Evolutionary conservation across 2,888 invertebrate species (phyloP), one percentile per base, ranked within the genome.

Genomic region (Boloria selene): DNA sequence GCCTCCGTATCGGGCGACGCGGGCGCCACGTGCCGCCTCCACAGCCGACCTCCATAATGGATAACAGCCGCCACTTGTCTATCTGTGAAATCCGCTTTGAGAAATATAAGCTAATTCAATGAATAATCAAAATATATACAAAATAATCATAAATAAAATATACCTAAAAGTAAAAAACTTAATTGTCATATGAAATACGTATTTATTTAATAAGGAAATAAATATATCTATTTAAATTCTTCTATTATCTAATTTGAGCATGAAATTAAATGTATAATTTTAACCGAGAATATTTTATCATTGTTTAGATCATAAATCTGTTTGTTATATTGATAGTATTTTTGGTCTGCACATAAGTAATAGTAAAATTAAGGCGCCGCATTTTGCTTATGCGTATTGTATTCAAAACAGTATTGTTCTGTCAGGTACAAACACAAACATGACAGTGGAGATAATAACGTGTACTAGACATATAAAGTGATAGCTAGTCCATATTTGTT

Each of bases 321-420:
- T 65, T 59, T 45, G 17, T 68, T 61, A 62, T 53, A 45, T 38
- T 53, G 56, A 50, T 56, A 42, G 49, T 67, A 65, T 53, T 63
- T 67, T 65, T 65, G 52, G 55, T 54, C 66, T 61, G 18, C 47
- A 51, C 26, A 61, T 53, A n/a, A n/a, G n/a, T n/a, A 65, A 61
- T 60, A 58, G 44, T 61, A 60, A 61, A 62, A 68, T 64, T 64
- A 61, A 50, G 70, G 61, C 69, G 58, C 65, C 58, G 53, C 64
- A 59, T 70, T 66, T 64, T 64, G 65, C 64, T 70, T 67, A 65
- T 68, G 63, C 61, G 56, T 65, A 70, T 72, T 73, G 73, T 72
- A 72, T 72, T 73, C 71, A 70, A 71, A 71, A 71, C 63, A 38
- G 66, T 66, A 77, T 76, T 75, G 76, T 77, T 61, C 70, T 73